Conservation (phyloP, 2,888 invertebrate genomes). For the Helleia helle region DNA sequence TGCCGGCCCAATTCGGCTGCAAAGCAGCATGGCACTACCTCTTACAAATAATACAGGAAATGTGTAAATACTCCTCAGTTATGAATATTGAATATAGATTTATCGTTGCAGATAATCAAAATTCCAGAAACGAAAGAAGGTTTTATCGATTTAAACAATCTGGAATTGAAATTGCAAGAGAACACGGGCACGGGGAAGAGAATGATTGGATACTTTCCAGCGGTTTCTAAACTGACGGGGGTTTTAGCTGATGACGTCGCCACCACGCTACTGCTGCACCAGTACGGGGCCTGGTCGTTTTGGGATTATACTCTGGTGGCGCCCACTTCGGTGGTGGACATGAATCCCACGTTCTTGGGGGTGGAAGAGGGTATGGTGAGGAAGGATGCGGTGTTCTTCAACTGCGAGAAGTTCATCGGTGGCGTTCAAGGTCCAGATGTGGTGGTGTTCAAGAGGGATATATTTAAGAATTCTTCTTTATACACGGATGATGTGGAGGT, state of each 20-base stretch:
- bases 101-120: constrained; percentile 78
- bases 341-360: constrained; percentile 84
- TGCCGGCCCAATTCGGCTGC: no score
- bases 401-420: constrained; percentile 92
- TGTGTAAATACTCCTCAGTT: no score
- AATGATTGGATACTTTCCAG: constrained; percentile 89
- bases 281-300: constrained; percentile 86
- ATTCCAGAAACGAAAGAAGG: constrained; percentile 87
- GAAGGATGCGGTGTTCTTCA: constrained; percentile 92
- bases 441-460: constrained; percentile 65
- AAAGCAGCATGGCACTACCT: no score
- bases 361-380: constrained; percentile 81
- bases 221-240: constrained; percentile 92
- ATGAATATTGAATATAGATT: neutral
- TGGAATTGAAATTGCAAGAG: constrained; percentile 80
- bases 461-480: constrained; percentile 55
- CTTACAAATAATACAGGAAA: no score
- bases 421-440: constrained; percentile 89
- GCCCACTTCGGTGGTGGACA: constrained; percentile 84
- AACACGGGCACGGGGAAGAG: constrained; percentile 76
- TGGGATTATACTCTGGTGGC: constrained; percentile 94
- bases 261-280: constrained; percentile 86
- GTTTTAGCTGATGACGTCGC: constrained; percentile 88
- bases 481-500: constrained; percentile 55
- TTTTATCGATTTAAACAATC: constrained; percentile 82